A percentile compares a stretch with the other conserved stretches of the same genome.
Evolutionary conservation across 2,888 invertebrate genomes (phyloP).

Genomic region (Perizoma affinitatum): DNA sequence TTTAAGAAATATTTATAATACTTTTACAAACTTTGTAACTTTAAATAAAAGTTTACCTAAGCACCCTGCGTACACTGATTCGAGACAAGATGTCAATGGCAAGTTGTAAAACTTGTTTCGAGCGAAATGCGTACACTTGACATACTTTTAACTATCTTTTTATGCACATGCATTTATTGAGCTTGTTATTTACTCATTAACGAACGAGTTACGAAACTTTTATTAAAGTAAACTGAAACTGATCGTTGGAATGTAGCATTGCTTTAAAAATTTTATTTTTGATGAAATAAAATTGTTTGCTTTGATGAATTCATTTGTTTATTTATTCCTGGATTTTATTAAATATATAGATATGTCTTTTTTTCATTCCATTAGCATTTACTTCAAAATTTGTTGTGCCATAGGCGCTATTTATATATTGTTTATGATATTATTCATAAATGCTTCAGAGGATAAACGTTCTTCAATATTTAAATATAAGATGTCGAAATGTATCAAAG

Average conservation of each 20-base stretch:
- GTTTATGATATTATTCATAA: no score
- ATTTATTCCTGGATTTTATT: no score
- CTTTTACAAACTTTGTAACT: no score
- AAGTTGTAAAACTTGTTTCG: conserved; percentile 12
- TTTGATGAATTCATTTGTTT: neutral
- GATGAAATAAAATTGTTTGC: neutral
- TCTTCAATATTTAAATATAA: neutral
- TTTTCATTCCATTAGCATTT: no score
- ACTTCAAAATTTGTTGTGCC: no score
- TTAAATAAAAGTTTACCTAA: neutral
- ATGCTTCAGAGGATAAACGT: no score
- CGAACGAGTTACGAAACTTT: conserved; percentile 12
- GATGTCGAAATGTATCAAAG: conserved; percentile 7
- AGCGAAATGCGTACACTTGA: conserved; percentile 23
- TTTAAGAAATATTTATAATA: no score
- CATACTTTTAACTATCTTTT: conserved; percentile 18
- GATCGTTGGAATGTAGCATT: neutral
- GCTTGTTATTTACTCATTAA: conserved; percentile 14
- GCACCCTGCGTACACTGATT: neutral
- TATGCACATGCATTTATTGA: conserved; percentile 1
- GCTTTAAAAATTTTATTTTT: neutral
- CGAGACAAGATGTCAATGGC: conserved; percentile 10
- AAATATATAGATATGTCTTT: no score
- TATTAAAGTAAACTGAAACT: conserved; percentile 3
- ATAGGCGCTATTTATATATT: no score